Evolutionary conservation across 2,113 vertebrate species (phyloP), one percentile per base, ranked within the genome.

Genomic region (Brachirus orientalis): DNA sequence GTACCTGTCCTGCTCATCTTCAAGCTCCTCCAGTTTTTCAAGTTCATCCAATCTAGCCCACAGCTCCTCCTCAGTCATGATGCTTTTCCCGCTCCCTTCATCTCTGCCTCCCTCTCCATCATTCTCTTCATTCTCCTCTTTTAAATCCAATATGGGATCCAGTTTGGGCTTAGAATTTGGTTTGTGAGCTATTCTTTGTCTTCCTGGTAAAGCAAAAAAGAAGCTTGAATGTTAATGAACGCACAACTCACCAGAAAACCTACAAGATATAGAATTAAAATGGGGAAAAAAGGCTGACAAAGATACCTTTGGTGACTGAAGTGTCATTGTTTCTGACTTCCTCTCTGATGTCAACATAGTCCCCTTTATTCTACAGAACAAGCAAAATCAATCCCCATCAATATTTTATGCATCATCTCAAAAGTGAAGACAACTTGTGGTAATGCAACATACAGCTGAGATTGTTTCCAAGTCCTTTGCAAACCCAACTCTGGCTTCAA

Each of bases 41-140:
- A 98, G 93, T 70, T 98, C 96, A 83, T 98, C 96, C 66, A 98
- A 85, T 64, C 94, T 89, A 66, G 94, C 93, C 98, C 97, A 99
- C 19, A 99, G 80, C 14, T 97, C 95, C 63, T 94, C 91, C 73
- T 97, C 94, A 0, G 91, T 93, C 85, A 95, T 70, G 14, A 92
- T 54, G 57, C 44, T 69, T 62, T 88, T 89, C 50, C 35, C 40
- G 19, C 86, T 57, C 45, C 16, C 76, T 56, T 13, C 59, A 22
- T 79, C 72, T 74, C 59, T 8, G 69, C 28, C 28, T 1, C 70
- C 71, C 35, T 92, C 92, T 20, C 75, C 86, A 17, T 22, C 52
- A 7, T 90, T 61, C 79, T 69, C 84, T 64, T 90, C 89, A 44
- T 79, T 69, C 11, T 89, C 87, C 28, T 91, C 86, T 52, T 85